A percentile compares a stretch with the other conserved stretches of the same genome.
These are phyloP conservation scores for Pangasius djambal DNA, from an alignment of 2,797 vertebrate genomes.

Conservation along the genomic window DNA sequence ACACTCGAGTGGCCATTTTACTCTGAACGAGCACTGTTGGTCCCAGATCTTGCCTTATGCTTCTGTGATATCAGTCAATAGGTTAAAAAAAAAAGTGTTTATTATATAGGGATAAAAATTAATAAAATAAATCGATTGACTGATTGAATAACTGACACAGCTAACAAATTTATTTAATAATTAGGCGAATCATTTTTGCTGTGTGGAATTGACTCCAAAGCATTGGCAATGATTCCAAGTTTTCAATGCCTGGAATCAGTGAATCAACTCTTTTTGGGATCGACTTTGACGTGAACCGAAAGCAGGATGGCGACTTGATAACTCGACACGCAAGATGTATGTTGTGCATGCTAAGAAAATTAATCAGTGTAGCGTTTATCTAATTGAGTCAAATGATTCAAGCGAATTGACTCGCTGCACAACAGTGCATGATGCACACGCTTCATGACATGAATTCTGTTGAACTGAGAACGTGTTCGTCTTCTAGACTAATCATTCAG, in stretches of 20 bases:
- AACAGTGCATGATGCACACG: not conserved
- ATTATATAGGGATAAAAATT: not conserved
- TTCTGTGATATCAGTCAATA: not conserved
- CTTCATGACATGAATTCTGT: not conserved
- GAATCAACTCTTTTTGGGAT: not conserved
- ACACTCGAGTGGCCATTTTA: not conserved
- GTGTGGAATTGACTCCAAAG: not conserved
- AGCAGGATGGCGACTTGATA: not conserved
- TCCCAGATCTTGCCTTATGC: not conserved
- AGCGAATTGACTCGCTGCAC: not conserved
- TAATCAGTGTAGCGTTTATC: not conserved
- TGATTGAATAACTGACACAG: not conserved
- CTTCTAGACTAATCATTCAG: not conserved
- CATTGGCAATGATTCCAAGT: not conserved
- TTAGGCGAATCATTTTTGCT: not conserved
- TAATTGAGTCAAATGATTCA: not conserved
- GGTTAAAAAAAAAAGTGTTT: not conserved
- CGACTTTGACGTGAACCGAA: not conserved
- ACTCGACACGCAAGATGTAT: not conserved
- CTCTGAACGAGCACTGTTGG: not conserved
- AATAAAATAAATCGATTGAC: not conserved
- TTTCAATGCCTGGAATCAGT: not conserved
- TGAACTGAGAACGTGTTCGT: not conserved
- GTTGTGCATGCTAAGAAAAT: not conserved
- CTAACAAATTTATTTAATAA: not conserved